A percentile compares a stretch with the other conserved stretches of the same genome.
Evolutionary conservation across 1,140 invertebrate genomes (phyloP).

Genomic region (Heliconius nattereri): DNA sequence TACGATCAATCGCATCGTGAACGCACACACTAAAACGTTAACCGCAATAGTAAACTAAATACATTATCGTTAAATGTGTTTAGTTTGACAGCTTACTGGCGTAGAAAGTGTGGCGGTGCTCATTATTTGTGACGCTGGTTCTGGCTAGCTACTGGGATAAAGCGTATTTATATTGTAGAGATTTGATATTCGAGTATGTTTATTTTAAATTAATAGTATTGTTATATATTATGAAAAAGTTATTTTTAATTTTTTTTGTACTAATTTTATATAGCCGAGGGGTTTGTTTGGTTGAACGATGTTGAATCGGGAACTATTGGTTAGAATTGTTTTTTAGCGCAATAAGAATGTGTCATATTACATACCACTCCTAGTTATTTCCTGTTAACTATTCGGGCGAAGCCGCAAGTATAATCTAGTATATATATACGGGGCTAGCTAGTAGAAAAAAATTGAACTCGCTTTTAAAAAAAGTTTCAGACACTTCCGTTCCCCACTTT

Average conservation of each 20-base stretch:
- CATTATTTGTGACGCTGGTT: conserved; percentile 31
- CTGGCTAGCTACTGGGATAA: background rate
- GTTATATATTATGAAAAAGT: background rate
- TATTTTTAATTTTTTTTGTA: too few relatives aligned
- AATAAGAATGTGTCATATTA: too few relatives aligned
- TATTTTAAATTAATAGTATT: background rate
- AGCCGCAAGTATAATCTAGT: too few relatives aligned
- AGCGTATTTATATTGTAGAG: background rate
- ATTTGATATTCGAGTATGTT: background rate
- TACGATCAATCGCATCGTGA: conserved; percentile 1
- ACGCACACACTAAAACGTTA: background rate
- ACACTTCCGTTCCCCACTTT: too few relatives aligned
- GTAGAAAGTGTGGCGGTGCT: conserved; percentile 39
- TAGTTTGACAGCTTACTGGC: conserved; percentile 56
- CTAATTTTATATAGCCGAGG: background rate
- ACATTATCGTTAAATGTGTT: conserved; percentile 59
- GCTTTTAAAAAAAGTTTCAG: too few relatives aligned
- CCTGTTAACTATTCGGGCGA: too few relatives aligned
- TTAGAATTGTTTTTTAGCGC: too few relatives aligned
- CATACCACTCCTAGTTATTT: too few relatives aligned
- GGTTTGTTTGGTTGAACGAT: too few relatives aligned
- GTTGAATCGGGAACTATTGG: too few relatives aligned
- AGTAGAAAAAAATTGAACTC: too few relatives aligned
- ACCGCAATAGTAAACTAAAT: conserved; percentile 31
- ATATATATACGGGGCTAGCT: too few relatives aligned